Evolutionary conservation across 2,888 invertebrate species (phyloP).

Genomic region (Patella ulyssiponensis): DNA sequence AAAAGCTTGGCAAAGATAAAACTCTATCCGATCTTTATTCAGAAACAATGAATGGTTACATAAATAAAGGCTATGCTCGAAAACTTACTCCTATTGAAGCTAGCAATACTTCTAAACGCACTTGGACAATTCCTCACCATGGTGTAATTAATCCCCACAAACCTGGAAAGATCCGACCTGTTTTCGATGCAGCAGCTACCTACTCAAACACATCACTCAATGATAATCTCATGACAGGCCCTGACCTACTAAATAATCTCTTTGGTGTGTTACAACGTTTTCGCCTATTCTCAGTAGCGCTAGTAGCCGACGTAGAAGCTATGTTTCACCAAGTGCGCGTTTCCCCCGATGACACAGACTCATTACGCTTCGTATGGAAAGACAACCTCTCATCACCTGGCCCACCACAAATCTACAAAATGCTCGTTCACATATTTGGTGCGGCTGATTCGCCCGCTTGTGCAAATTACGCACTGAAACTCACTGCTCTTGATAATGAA

Average conservation of each 20-base stretch:
- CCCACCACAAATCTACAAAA: neutral
- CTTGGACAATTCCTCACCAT: conserved; percentile 17
- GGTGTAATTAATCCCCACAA: conserved; percentile 8
- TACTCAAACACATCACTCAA: conserved; percentile 11
- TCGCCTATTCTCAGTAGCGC: conserved; percentile 16
- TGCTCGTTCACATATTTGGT: conserved; percentile 18
- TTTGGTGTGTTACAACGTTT: conserved; percentile 23
- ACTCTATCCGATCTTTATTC: neutral
- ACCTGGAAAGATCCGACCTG: conserved; percentile 4
- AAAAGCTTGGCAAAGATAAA: neutral
- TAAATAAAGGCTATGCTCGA: conserved; percentile 12
- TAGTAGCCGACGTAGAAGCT: conserved; percentile 22
- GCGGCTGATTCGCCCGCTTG: conserved; percentile 13
- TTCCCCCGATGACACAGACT: neutral
- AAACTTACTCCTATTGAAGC: conserved; percentile 15
- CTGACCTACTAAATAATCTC: conserved; percentile 10
- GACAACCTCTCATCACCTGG: neutral
- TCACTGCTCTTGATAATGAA: conserved; percentile 9
- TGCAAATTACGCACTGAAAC: conserved; percentile 14
- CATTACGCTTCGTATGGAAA: conserved; percentile 17
- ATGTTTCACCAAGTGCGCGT: conserved; percentile 24
- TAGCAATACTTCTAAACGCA: neutral
- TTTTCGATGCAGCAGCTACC: conserved; percentile 16
- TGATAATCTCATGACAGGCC: neutral
- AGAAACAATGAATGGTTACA: conserved; percentile 18